Evolutionary conservation across 2,797 vertebrate genomes (phyloP).

Genomic region (Cercopithecus mitis): DNA sequence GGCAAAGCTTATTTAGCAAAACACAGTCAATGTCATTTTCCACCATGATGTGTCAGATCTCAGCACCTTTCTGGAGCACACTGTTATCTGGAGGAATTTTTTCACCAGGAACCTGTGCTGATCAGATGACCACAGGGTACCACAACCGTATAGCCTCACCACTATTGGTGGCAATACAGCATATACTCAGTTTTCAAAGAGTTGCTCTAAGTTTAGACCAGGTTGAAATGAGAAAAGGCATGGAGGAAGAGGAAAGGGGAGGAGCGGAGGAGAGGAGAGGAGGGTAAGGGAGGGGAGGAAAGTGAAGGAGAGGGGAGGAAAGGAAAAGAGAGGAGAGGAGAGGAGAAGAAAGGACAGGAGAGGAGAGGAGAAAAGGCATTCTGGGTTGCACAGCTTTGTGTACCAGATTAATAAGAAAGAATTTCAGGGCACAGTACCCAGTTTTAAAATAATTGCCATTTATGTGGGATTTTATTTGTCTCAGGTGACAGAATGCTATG

Average conservation of each 20-base stretch:
- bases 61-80: neutral
- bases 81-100: neutral
- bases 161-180: neutral
- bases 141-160: neutral
- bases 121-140: neutral
- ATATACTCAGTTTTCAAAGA: neutral
- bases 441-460: neutral
- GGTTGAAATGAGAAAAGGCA: neutral
- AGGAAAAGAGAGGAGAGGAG: rapidly evolving
- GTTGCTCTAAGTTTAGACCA: neutral
- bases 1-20: neutral
- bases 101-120: neutral
- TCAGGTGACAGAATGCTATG: neutral
- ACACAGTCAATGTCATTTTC: neutral
- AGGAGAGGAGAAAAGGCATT: neutral
- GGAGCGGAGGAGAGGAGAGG: too few species aligned
- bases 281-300: too few species aligned
- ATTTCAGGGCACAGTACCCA: neutral
- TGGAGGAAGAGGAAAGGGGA: neutral
- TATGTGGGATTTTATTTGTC: neutral
- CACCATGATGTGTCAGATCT: neutral
- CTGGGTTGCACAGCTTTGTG: neutral
- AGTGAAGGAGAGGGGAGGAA: rapidly evolving
- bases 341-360: rapidly evolving
- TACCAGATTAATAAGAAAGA: neutral